Conservation (phyloP, 2,113 vertebrate genomes). For the Mesembrinibis cayennensis region DNA sequence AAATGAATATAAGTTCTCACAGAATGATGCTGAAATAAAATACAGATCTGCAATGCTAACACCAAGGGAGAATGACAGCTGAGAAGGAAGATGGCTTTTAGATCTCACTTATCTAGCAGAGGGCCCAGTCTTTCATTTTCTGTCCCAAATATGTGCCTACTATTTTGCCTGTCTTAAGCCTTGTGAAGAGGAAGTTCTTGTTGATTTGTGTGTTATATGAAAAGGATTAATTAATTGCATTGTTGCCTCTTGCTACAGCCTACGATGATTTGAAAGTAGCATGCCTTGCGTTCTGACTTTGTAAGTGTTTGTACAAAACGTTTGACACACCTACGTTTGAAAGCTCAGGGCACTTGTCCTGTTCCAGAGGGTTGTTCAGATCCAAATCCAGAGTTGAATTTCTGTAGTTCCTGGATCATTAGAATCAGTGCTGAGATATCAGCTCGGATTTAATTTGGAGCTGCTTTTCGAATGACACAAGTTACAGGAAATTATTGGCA, state of each 20-base stretch:
- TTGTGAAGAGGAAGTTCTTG: not conserved
- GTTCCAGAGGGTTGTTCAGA: not conserved
- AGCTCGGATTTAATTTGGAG: not conserved
- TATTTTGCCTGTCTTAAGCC: not conserved
- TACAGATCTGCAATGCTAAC: not conserved
- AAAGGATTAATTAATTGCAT: not conserved
- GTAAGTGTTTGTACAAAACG: rapidly evolving
- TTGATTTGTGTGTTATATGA: not conserved
- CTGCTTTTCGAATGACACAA: not conserved
- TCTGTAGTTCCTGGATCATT: not conserved
- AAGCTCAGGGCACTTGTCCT: not conserved
- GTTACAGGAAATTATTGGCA: not conserved
- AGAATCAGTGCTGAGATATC: not conserved
- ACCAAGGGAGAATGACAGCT: not conserved
- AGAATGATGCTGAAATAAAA: not conserved
- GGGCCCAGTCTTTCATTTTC: not conserved
- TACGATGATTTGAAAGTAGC: rapidly evolving
- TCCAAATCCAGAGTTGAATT: not conserved
- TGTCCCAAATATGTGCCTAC: not conserved
- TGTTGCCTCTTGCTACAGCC: not conserved
- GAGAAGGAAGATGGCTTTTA: not conserved
- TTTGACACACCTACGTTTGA: rapidly evolving
- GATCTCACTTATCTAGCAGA: not conserved
- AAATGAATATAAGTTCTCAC: not conserved
- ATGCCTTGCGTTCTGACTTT: not conserved